phyloP scores from a whole-genome alignment of 2,797 vertebrate genomes.

The Lithobates sylvaticus region DNA sequence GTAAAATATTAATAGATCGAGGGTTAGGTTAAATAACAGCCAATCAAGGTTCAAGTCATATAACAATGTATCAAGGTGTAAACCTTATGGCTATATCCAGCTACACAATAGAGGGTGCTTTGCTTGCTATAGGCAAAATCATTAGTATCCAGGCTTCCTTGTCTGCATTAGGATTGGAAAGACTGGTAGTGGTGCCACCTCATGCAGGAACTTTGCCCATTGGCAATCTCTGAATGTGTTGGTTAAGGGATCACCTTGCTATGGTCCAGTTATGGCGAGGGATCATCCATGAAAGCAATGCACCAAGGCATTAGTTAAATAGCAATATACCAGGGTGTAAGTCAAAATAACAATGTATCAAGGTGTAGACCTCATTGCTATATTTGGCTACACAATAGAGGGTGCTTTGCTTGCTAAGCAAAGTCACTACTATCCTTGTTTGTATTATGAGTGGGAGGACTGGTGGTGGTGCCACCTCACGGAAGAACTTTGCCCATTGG shows the following conservation, averaged over 20 bases:
- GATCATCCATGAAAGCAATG: constrained; percentile 53
- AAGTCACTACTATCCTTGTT: too few relatives aligned
- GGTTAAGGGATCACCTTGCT: constrained; percentile 74
- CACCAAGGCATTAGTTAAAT: too few relatives aligned
- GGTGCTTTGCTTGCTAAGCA: constrained; percentile 6
- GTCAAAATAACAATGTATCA: not conserved
- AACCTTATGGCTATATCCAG: not conserved
- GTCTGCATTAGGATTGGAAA: constrained; percentile 2
- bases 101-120: not conserved
- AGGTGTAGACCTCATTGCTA: not conserved
- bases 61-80: not conserved
- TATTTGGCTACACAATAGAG: not conserved
- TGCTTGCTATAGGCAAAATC: constrained; percentile 15
- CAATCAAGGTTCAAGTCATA: too few relatives aligned
- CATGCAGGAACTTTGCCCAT: constrained; percentile 69
- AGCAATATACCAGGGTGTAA: too few relatives aligned
- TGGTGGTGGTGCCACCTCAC: too few relatives aligned
- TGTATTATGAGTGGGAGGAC: too few relatives aligned
- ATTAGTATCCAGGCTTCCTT: not conserved
- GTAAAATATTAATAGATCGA: too few relatives aligned
- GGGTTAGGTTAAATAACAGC: too few relatives aligned
- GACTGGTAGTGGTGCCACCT: constrained; percentile 25
- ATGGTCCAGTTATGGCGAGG: constrained; percentile 65
- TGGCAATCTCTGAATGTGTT: constrained; percentile 73
- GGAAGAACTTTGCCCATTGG: too few relatives aligned